Conservation (phyloP, 2,888 invertebrate species). For the Eupsilia transversa region DNA sequence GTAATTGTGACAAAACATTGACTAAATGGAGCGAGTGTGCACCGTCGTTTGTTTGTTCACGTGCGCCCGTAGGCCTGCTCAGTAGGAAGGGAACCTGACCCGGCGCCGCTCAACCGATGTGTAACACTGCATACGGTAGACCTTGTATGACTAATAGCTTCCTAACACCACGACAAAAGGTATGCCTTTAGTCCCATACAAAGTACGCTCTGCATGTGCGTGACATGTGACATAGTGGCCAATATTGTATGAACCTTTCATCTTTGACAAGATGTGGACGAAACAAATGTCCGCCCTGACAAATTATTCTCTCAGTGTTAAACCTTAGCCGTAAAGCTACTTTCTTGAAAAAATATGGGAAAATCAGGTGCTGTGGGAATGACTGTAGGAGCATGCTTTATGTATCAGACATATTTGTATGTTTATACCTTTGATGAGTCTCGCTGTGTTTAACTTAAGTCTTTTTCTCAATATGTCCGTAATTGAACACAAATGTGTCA, state of each 20-base stretch:
- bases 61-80: constrained; percentile 16
- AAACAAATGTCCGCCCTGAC: neutral
- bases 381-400: constrained; percentile 12
- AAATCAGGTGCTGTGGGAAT: neutral
- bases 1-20: constrained; percentile 28
- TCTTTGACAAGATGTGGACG: neutral
- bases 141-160: constrained; percentile 12
- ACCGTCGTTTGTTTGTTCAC: constrained; percentile 1
- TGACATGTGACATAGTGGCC: neutral
- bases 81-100: neutral
- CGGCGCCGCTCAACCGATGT: constrained; percentile 8
- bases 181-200: neutral
- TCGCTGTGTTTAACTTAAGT: constrained; percentile 20
- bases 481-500: constrained; percentile 23
- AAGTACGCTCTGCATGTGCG: neutral
- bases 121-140: neutral
- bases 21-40: neutral
- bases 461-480: constrained; percentile 9
- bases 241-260: neutral
- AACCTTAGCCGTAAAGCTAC: neutral
- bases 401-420: constrained; percentile 13
- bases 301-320: neutral
- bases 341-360: neutral
- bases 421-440: constrained; percentile 4
- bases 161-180: constrained; percentile 5